Percentiles rank a stretch among this genome's conserved stretches.
These are phyloP conservation scores for Sitophilus oryzae DNA, from an alignment of 1,140 invertebrate species.

Conservation along the genomic window DNA sequence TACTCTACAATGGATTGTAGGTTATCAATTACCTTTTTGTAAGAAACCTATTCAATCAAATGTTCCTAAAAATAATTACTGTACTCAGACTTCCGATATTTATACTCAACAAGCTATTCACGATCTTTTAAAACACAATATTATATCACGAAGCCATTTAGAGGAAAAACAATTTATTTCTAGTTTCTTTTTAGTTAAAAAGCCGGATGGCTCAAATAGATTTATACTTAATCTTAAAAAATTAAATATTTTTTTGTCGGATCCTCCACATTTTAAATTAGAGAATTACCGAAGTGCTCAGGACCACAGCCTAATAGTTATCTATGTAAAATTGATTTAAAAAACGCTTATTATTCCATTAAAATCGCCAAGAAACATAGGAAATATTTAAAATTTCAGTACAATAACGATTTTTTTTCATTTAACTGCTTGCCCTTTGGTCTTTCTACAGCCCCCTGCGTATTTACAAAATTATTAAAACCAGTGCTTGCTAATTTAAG, in stretches of 20 bases:
- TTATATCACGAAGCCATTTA: too few species aligned
- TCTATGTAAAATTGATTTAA: too few species aligned
- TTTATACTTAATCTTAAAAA: constrained; percentile 5
- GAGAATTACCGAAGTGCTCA: constrained; percentile 2
- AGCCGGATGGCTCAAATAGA: background rate
- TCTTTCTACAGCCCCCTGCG: constrained; percentile 17
- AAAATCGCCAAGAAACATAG: constrained; percentile 18
- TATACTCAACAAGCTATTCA: background rate
- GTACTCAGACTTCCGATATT: background rate
- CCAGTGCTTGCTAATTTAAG: constrained; percentile 19
- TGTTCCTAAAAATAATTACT: background rate
- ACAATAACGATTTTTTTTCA: constrained; percentile 22
- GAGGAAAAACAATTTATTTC: too few species aligned
- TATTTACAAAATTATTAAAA: constrained; percentile 33
- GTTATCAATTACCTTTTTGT: too few species aligned
- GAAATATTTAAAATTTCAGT: constrained; percentile 37
- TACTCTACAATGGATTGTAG: too few species aligned
- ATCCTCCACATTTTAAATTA: too few species aligned
- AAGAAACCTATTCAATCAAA: constrained; percentile 3
- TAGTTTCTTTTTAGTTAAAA: too few species aligned
- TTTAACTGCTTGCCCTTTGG: constrained; percentile 30
- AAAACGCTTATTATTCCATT: constrained; percentile 25
- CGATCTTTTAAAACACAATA: too few species aligned
- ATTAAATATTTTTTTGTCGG: background rate
- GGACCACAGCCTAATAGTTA: too few species aligned